Base-by-base conservation (phyloP, 2,888 invertebrate genomes). In the Drosophila mettleri region DNA sequence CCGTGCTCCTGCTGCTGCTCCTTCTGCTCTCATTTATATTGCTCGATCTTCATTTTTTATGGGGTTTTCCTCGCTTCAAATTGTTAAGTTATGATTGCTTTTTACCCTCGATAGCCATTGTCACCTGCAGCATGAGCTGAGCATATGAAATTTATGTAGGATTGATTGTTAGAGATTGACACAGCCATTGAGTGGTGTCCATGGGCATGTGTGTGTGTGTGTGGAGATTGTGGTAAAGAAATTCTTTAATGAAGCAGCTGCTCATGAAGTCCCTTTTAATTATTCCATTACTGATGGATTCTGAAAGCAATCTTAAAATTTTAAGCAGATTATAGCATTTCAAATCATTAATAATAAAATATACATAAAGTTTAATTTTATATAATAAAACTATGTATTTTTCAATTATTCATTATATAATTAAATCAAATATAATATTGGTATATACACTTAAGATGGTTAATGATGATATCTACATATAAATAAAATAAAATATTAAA, bases 1-100 rank as follows among this genome's bases (percentile, higher is more conserved):
- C 24, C 7, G 8, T 29, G 33, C 34, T 22, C 22, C 29, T 12
- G 9, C 45, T 18, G 24, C 43, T 24, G 3, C 41, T 43, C 22
- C 24, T 24, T 9, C 41, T 63, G 67, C 58, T 58, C 63, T 63
- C 60, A 39, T 65, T 57, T 49, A 33, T 49, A 49, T 49, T 49
- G n/a, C 22, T 22, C 33, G 33, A 34, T 57, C 46, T 41, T 46
- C 24, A n/a, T 57, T 59, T 51, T 69, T 64, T 62, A 61, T 49
- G 61, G 24, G 33, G 69, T 74, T 78, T 63, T n/a, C 43, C 45
- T 31, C 57, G 43, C 53, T 54, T 45, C 39, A 84, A 74, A 72
- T 70, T 72, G 88, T 75, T 85, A 83, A 83, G 77, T 86, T 86
- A 86, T 87, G 88, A 85, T 82, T 75, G 59, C 78, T 51, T 60